Percentiles rank a stretch among this genome's conserved stretches.
Conservation (phyloP, 37 sponge, comb jelly and placozoan genomes). For the Geodia barretti region DNA sequence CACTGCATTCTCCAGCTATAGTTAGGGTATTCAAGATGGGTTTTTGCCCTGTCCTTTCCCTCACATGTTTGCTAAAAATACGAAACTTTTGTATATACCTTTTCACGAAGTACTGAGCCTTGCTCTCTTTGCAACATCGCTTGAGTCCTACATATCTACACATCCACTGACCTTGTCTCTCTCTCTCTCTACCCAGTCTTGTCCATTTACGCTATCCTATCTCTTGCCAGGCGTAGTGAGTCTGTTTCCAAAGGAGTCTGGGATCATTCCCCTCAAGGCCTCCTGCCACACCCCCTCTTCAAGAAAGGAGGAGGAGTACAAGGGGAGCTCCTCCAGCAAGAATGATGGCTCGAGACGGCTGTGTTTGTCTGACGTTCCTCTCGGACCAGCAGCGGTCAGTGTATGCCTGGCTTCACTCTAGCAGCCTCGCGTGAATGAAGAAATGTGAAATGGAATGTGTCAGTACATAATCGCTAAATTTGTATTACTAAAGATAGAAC, state of each 20-base stretch:
- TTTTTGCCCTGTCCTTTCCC: too few species aligned
- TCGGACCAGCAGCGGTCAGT: conserved; percentile 47
- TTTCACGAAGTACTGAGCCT: too few species aligned
- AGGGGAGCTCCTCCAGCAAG: neutral
- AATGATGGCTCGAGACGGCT: neutral
- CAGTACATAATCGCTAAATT: too few species aligned
- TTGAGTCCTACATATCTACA: too few species aligned
- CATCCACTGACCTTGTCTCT: neutral
- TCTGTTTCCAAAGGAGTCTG: conserved; percentile 49
- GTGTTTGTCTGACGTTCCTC: conserved; percentile 48
- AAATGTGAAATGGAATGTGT: too few species aligned
- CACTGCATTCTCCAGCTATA: too few species aligned
- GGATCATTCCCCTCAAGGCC: conserved; percentile 49
- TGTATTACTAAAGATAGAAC: neutral
- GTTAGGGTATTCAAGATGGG: too few species aligned
- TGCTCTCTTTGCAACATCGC: too few species aligned
- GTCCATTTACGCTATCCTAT: neutral
- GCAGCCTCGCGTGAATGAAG: too few species aligned
- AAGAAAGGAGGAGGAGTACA: too few species aligned
- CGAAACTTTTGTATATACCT: too few species aligned
- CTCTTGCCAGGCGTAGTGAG: conserved; percentile 16
- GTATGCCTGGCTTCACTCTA: neutral
- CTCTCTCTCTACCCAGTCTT: neutral
- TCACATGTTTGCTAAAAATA: too few species aligned
- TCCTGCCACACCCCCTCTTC: neutral